A percentile compares a stretch with the other conserved stretches of the same genome.
Evolutionary conservation across 1,140 invertebrate species (phyloP).

Genomic region (Galleria mellonella): DNA sequence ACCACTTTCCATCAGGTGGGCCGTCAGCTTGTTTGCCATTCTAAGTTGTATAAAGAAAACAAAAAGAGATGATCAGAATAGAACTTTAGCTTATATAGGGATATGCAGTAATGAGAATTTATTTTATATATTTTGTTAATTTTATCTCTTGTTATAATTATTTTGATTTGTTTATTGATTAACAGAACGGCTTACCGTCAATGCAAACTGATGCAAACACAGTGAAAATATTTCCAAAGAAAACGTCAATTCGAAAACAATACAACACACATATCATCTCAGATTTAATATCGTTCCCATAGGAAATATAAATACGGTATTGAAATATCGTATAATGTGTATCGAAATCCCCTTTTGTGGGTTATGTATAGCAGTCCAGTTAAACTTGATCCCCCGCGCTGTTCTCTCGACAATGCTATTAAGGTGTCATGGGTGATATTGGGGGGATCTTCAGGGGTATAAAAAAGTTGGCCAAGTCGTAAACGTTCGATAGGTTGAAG

Average conservation of each 20-base stretch:
- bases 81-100: no score
- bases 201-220: no score
- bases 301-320: conserved; percentile 67
- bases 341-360: conserved; percentile 43
- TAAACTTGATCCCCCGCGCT: conserved; percentile 11
- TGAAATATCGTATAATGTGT: conserved; percentile 66
- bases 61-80: no score
- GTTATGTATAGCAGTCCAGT: conserved; percentile 35
- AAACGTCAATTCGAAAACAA: not conserved
- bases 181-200: no score
- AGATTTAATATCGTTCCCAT: conserved; percentile 39
- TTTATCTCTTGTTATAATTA: no score
- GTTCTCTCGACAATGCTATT: conserved; percentile 1
- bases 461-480: conserved; percentile 25
- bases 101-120: no score
- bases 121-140: no score
- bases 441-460: conserved; percentile 19
- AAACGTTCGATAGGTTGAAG: conserved; percentile 56
- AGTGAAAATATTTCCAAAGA: not conserved
- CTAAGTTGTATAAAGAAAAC: no score
- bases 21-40: no score
- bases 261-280: conserved; percentile 11
- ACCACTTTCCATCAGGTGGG: no score
- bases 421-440: conserved; percentile 2
- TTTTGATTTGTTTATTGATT: no score